Evolutionary conservation across 2,113 vertebrate genomes (phyloP), one percentile per base, ranked within the genome.

Genomic region (Nyctereutes procyonoides): DNA sequence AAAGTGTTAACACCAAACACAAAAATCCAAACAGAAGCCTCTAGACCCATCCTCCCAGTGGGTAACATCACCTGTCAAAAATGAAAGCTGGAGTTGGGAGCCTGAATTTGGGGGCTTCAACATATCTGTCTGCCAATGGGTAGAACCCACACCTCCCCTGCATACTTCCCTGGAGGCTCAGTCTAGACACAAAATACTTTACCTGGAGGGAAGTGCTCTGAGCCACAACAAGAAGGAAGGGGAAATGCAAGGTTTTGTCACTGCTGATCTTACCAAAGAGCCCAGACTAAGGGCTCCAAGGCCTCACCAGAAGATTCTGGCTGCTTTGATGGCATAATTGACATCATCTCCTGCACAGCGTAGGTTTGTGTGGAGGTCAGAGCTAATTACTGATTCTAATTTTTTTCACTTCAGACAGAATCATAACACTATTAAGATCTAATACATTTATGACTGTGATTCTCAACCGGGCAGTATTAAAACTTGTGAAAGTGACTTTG

Each of bases 401-500:
- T 97, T 97, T 62, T 94, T 93, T 81, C 93, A 62, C 96, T 97
- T 97, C 97, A 89, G 96, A 97, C 97, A 91, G 93, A 98, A 98
- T 95, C 98, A 94, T 98, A 97, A 97, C 97, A 94, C 89, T 94
- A 98, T 97, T 98, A 97, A 97, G 97, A 98, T 82, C 88, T 91
- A 98, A 98, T 95, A 88, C 98, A 97, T 98, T 98, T 97, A 98
- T 97, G 97, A 93, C 85, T 83, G 84, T 95, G 96, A 94, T 94
- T 97, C 97, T 98, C 97, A 96, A 97, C 98, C 73, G 84, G 97
- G 97, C 93, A 97, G 96, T 73, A 98, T 95, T 97, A 98, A 97
- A 98, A 98, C 98, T 98, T 96, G 91, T 88, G 97, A 98, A 98
- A 98, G 98, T 98, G 98, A 98, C 98, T 98, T 98, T 98, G 98